Evolutionary conservation across 1,140 invertebrate species (phyloP), one percentile per base, ranked within the genome.

Genomic region (Drosophila parvula): DNA sequence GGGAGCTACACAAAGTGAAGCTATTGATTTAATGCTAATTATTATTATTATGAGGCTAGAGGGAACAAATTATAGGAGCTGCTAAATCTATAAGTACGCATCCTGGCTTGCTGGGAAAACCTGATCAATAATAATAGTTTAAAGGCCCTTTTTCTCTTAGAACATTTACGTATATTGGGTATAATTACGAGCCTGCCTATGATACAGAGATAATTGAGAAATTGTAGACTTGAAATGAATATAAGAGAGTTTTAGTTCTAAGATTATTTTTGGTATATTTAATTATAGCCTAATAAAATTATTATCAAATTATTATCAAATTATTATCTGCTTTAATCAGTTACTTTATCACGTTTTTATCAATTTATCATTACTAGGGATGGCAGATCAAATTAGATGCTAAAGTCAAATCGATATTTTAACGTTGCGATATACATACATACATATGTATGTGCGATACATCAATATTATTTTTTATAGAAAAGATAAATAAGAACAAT

Each of bases 1-100:
- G 22, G 22, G 22, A 22, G 22, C 22, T 22, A 22, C n/a, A 5
- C 28, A 28, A 28, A 50, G 48, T 16, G 48, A 32, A 50, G 51
- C 51, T 55, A 55, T 55, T 55, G 51, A 38, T 55, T 55, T 53
- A 53, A 38, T 38, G 32, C 11, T 53, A 38, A 55, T 38, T 38
- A 22, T 27, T 55, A 34, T 55, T 55, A 38, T 55, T n/a, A 55
- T 55, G 12, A 12, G 10, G 51, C 36, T 38, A 55, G 18, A 9
- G 22, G 48, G n/a, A 32, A 32, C 48, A 50, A 50, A 55, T 55
- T 12, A 38, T 11, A 55, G 34, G 51, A 38, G 18, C 51, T 38
- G 51, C 51, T 27, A 53, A 53, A n/a, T 36, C 14, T 36, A 53
- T 34, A 51, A 51, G 30, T 36, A 14, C 30, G 16, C 8, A 9